phyloP scores from a whole-genome alignment of 2,888 invertebrate genomes.

The Ariolimax columbianus region DNA sequence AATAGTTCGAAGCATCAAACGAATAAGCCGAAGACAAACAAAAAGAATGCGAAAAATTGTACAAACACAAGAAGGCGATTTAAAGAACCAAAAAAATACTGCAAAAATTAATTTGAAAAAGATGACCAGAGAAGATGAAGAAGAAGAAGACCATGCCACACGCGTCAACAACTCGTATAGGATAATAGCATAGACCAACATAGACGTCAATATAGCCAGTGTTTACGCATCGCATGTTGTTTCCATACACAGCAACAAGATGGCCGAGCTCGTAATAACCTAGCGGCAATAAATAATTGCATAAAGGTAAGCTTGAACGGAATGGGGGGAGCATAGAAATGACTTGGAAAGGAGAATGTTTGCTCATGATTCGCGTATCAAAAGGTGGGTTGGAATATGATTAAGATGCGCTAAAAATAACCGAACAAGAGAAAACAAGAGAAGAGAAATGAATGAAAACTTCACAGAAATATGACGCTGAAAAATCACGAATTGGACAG shows the following conservation, averaged over 20 bases:
- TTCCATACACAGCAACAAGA: not conserved
- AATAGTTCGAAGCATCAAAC: not conserved
- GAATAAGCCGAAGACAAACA: not conserved
- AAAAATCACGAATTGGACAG: not conserved
- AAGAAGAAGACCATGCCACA: too few relatives aligned
- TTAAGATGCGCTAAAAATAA: not conserved
- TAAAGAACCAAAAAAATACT: not conserved
- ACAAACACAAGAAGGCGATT: not conserved
- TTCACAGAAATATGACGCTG: not conserved
- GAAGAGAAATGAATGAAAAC: not conserved
- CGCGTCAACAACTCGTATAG: not conserved
- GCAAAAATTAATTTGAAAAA: too few relatives aligned
- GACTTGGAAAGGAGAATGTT: not conserved
- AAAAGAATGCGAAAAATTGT: not conserved
- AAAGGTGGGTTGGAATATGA: slow-evolving; percentile 6
- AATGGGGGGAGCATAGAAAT: not conserved
- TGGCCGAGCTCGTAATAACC: not conserved
- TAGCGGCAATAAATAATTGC: not conserved
- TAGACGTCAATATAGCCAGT: not conserved
- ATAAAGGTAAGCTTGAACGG: not conserved
- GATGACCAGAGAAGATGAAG: too few relatives aligned
- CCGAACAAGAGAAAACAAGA: not conserved
- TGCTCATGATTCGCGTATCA: not conserved
- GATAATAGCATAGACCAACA: not conserved
- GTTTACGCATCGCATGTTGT: not conserved